Conservation (phyloP, 2,113 vertebrate genomes). For the Apistogramma diplotaenia region DNA sequence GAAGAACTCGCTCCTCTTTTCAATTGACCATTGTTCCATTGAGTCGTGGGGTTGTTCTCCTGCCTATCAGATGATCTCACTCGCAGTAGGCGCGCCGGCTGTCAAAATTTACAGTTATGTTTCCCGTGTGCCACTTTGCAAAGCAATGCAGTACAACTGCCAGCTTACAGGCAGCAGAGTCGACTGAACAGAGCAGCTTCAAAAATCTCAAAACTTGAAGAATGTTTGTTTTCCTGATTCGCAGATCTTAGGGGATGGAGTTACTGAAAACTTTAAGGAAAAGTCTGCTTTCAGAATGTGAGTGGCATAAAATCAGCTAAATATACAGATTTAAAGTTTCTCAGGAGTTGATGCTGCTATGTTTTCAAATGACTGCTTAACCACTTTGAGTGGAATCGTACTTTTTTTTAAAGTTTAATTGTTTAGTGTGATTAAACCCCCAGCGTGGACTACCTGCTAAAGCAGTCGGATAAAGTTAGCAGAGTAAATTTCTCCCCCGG, state of each 20-base stretch:
- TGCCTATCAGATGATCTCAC: constrained; percentile 48
- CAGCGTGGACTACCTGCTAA: neutral
- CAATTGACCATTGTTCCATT: constrained; percentile 67
- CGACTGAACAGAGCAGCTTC: neutral
- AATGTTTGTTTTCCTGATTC: neutral
- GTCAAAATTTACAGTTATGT: neutral
- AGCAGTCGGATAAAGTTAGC: neutral
- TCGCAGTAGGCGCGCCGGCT: neutral
- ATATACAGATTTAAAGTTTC: neutral
- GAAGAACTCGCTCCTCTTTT: constrained; percentile 59
- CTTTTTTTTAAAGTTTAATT: neutral
- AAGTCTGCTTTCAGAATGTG: neutral
- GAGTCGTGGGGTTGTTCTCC: constrained; percentile 45
- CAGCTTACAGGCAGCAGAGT: neutral
- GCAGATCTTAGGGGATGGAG: neutral
- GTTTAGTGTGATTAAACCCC: neutral
- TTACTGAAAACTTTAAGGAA: neutral
- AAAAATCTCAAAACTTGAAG: neutral
- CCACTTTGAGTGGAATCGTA: neutral
- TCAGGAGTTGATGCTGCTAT: neutral
- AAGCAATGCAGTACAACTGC: neutral
- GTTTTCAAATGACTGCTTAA: neutral
- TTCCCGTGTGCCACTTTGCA: neutral
- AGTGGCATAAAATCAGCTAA: neutral
- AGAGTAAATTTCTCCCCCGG: neutral